Base-by-base conservation (phyloP, 2,797 vertebrate genomes). In the Melanotaenia nigrans region DNA sequence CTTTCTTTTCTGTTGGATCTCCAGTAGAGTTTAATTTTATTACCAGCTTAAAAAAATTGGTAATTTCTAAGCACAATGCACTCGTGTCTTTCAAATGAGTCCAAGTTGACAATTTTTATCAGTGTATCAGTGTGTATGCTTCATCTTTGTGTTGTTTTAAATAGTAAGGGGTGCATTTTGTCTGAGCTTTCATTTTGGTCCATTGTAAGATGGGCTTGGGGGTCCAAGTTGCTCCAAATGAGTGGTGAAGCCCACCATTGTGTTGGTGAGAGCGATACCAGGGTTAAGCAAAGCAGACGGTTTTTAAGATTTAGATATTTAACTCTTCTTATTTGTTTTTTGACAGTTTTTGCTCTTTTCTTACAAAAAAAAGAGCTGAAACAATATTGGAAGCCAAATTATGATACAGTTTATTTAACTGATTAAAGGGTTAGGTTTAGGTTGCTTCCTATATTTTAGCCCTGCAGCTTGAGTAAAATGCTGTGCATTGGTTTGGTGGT, bases 1-100 rank as follows among this genome's bases (percentile, higher is more conserved):
- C 45, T 58, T 57, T 28, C 28, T 45, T 40, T 63, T 69, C 42
- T 58, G 33, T 14, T 53, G 38, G n/a, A 42, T 24, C 58, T 28
- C 32, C 18, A 38, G 10, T 45, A 1, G 22, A 54, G 1, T 54
- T 25, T 7, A n/a, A 14, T 51, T 54, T 54, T 55, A 16, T 28
- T 1, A 30, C 54, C 12, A 53, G 22, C 24, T 25, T 28, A 11
- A 54, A 54, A 5, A 14, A 30, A 61, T 62, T 32, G 11, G 22
- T 67, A 49, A 18, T 38, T 56, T 18, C 45, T 4, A 45, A 55
- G 10, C 61, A 18, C 36, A 36, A 61, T 33, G 33, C 57, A 65
- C 62, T 20, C 20, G 10, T 40, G 24, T 20, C 24, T 12, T 53
- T 53, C 13, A 32, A 65, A 53, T 76, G 13, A 54, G 59, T 49